phyloP scores from a whole-genome alignment of 2,797 vertebrate genomes.

The Otolemur crassicaudatus region DNA sequence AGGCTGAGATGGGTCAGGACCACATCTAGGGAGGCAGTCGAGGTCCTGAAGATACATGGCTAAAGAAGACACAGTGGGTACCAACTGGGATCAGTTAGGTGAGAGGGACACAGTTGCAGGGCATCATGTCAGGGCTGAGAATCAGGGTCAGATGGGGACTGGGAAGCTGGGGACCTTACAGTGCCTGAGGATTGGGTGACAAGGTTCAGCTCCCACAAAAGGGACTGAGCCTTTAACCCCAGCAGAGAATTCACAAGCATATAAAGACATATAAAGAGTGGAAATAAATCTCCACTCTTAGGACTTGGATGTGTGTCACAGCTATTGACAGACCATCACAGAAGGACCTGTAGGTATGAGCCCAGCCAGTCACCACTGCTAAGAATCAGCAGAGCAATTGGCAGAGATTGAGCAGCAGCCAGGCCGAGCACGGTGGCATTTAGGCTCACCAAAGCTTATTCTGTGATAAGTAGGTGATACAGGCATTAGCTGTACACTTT shows the following conservation, averaged over 20 bases:
- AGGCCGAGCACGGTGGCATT: neutral
- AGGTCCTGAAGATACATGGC: neutral
- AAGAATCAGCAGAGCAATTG: neutral
- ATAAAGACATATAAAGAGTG: neutral
- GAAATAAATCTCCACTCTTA: neutral
- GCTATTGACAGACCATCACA: neutral
- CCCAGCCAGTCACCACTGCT: neutral
- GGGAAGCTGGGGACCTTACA: neutral
- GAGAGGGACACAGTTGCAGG: neutral
- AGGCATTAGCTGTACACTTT: neutral
- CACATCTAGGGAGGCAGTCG: neutral
- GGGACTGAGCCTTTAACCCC: neutral
- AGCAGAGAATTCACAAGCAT: neutral
- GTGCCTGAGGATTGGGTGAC: neutral
- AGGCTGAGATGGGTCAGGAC: neutral
- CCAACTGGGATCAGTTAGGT: neutral
- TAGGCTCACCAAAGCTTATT: neutral
- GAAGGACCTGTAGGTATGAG: neutral
- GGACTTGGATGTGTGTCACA: neutral
- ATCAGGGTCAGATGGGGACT: neutral
- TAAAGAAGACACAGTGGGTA: neutral
- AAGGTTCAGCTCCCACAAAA: neutral
- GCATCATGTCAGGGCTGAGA: neutral
- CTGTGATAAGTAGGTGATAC: neutral
- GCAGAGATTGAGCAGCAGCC: neutral